phyloP scores from a whole-genome alignment of 2,888 invertebrate genomes.

The Nemurella pictetii region DNA sequence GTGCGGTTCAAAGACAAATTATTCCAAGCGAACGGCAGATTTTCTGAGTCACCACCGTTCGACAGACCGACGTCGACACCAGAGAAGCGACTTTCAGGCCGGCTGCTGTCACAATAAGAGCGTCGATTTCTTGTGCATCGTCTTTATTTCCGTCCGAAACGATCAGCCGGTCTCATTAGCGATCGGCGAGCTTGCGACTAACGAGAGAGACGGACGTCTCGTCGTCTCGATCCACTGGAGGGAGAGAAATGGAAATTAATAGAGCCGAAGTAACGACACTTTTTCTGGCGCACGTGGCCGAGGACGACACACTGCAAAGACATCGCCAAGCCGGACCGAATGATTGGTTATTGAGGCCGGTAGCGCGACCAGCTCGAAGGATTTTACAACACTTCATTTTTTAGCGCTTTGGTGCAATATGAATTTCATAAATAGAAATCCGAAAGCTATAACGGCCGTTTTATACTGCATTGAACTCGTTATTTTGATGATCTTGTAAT shows the following conservation, averaged over 20 bases:
- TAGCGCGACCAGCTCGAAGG: neutral
- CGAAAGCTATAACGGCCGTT: neutral
- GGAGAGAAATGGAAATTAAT: neutral
- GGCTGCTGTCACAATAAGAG: neutral
- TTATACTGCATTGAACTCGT: neutral
- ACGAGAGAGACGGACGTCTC: neutral
- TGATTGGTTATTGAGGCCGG: slow-evolving; percentile 5
- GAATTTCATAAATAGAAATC: neutral
- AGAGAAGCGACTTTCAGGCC: neutral
- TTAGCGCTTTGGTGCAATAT: neutral
- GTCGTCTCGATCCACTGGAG: slow-evolving; percentile 11
- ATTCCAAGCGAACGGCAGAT: neutral
- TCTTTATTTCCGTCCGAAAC: neutral
- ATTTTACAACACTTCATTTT: neutral
- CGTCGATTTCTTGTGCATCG: neutral
- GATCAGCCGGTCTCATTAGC: neutral
- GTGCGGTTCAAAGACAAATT: neutral
- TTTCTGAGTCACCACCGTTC: neutral
- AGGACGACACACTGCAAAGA: neutral
- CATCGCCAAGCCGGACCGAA: neutral
- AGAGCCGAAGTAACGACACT: neutral
- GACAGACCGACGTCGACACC: neutral
- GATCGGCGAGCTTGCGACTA: neutral
- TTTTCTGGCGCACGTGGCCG: neutral
- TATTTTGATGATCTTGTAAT: neutral